Percentiles rank a stretch among this genome's conserved stretches.
Conservation (phyloP, 2,113 vertebrate species). For the Plecotus auritus region DNA sequence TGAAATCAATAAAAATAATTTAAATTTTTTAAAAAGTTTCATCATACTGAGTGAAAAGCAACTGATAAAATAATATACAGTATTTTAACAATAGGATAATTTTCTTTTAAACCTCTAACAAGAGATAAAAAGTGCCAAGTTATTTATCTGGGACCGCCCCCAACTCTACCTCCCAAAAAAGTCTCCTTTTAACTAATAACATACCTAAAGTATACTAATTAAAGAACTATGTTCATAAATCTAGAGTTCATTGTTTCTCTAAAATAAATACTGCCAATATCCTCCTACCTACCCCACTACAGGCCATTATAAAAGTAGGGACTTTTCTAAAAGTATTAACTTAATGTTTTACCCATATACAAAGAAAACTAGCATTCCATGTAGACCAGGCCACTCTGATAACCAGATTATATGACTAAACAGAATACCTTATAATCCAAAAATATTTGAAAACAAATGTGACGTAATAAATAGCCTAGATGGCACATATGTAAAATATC, state of each 20-base stretch:
- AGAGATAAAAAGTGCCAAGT: not conserved
- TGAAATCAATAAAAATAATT: no score
- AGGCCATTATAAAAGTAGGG: not conserved
- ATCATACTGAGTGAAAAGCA: not conserved
- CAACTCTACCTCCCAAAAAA: not conserved
- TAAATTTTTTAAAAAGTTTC: not conserved
- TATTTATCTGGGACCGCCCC: not conserved
- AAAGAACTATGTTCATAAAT: not conserved
- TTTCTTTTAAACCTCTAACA: not conserved
- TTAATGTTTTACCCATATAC: not conserved
- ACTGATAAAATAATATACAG: not conserved
- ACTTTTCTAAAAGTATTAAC: not conserved
- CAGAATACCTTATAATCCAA: not conserved
- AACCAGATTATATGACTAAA: constrained; percentile 5
- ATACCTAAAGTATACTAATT: not conserved
- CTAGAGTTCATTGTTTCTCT: not conserved
- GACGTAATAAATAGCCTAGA: not conserved
- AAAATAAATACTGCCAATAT: not conserved
- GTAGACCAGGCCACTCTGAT: not conserved
- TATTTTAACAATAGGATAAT: not conserved
- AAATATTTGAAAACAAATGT: constrained; percentile 16
- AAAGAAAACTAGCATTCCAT: not conserved
- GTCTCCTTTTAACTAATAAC: not conserved
- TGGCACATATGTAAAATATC: not conserved
- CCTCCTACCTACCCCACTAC: not conserved